Evolutionary conservation across 2,113 vertebrate species (phyloP).

Genomic region (Hemicordylus capensis): DNA sequence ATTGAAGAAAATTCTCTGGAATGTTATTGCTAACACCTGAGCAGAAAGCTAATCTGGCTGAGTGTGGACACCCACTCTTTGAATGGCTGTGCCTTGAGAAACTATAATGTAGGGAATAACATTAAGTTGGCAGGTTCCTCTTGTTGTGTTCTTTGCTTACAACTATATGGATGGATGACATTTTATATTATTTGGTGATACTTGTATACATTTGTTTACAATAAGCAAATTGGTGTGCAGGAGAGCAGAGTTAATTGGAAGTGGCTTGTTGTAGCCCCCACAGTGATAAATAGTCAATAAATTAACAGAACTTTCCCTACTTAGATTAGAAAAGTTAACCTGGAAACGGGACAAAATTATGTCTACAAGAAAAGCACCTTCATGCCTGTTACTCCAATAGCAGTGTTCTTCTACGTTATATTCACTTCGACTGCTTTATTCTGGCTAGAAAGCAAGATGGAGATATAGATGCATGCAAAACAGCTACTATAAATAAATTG

Average conservation of each 20-base stretch:
- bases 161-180: no score
- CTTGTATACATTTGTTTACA: background rate
- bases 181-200: background rate
- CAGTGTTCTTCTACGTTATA: slow-evolving; percentile 35
- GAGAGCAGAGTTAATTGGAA: background rate
- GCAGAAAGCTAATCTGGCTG: no score
- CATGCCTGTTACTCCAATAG: background rate
- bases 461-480: slow-evolving; percentile 32
- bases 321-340: background rate
- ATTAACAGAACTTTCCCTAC: background rate
- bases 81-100: no score
- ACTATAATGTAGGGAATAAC: no score
- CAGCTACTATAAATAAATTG: slow-evolving; percentile 16
- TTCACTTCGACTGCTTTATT: slow-evolving; percentile 40
- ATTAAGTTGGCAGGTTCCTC: no score
- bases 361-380: background rate
- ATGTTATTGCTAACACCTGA: no score
- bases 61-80: no score
- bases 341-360: background rate
- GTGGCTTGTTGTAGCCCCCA: background rate
- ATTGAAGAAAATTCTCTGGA: no score
- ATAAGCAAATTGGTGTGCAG: background rate
- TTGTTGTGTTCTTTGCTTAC: no score
- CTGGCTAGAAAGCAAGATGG: slow-evolving; percentile 30
- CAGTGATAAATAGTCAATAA: background rate